Evolutionary conservation across 2,113 vertebrate genomes (phyloP).

Genomic region (Gymnarchus niloticus): DNA sequence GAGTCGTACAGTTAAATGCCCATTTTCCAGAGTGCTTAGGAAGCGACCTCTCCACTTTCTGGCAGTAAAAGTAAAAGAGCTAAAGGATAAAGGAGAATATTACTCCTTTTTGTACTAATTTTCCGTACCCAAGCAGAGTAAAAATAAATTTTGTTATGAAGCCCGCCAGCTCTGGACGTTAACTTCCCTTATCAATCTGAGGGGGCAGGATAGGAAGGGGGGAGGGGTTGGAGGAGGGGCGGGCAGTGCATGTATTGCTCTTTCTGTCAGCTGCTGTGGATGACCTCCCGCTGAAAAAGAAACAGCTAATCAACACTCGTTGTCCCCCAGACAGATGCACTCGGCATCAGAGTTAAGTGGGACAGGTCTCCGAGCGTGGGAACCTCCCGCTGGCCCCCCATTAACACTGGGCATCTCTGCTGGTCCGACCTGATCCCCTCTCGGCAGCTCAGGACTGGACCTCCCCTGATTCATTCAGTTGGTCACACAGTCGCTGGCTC

Average conservation of each 20-base stretch:
- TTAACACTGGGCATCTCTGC: conserved; percentile 18
- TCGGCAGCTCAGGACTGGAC: not conserved
- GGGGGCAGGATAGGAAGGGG: conserved; percentile 44
- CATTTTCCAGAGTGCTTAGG: not conserved
- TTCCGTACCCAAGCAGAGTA: conserved; percentile 47
- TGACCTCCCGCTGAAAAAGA: conserved; percentile 43
- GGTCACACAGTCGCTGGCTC: not conserved
- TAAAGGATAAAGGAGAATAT: not conserved
- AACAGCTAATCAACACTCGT: conserved; percentile 49
- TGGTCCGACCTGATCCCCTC: not conserved
- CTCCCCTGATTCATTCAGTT: conserved; percentile 12
- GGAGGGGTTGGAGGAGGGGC: conserved; percentile 52
- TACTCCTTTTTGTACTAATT: conserved; percentile 49
- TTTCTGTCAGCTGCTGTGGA: conserved; percentile 59
- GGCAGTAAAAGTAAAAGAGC: not conserved
- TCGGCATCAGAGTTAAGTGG: not conserved
- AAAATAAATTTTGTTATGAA: conserved; percentile 62
- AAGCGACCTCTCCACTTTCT: not conserved
- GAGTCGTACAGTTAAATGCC: not conserved
- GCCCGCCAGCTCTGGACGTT: conserved; percentile 49
- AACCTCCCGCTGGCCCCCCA: not conserved
- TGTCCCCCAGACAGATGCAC: conserved; percentile 53
- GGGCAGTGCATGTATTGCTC: conserved; percentile 52
- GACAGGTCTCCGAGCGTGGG: not conserved
- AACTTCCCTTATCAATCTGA: conserved; percentile 60